Conservation (phyloP, 2,797 vertebrate species). For the Pempheris klunzingeri region DNA sequence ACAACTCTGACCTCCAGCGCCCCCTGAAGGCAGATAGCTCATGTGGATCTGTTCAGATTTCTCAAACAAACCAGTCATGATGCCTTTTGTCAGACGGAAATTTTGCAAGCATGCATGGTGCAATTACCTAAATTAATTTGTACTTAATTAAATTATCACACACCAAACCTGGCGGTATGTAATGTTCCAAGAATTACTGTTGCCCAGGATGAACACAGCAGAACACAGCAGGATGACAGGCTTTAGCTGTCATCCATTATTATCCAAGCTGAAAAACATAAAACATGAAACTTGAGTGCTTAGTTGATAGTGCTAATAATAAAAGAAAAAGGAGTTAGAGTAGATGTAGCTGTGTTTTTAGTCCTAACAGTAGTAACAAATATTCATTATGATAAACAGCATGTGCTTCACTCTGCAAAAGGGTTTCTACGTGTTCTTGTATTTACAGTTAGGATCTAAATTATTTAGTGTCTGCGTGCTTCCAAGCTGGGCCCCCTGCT, state of each 20-base stretch:
- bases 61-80: too few relatives aligned
- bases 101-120: not conserved
- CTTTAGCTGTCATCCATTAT: not conserved
- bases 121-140: not conserved
- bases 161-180: not conserved
- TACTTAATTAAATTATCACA: not conserved
- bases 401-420: constrained; percentile 14
- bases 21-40: not conserved
- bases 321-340: not conserved
- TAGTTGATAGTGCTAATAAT: not conserved
- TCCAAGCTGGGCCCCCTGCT: constrained; percentile 53
- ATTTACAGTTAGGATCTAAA: constrained; percentile 60
- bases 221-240: not conserved
- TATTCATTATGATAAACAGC: not conserved
- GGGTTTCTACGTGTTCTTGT: constrained; percentile 21
- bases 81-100: not conserved
- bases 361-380: not conserved
- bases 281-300: not conserved
- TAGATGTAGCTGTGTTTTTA: not conserved
- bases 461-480: constrained; percentile 67
- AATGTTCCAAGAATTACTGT: not conserved
- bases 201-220: not conserved
- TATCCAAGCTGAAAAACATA: not conserved
- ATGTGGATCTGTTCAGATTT: not conserved
- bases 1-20: too few relatives aligned